A percentile compares a stretch with the other conserved stretches of the same genome.
phyloP scores from a whole-genome alignment of 2,113 vertebrate genomes.

The Mormyrus iriodes region DNA sequence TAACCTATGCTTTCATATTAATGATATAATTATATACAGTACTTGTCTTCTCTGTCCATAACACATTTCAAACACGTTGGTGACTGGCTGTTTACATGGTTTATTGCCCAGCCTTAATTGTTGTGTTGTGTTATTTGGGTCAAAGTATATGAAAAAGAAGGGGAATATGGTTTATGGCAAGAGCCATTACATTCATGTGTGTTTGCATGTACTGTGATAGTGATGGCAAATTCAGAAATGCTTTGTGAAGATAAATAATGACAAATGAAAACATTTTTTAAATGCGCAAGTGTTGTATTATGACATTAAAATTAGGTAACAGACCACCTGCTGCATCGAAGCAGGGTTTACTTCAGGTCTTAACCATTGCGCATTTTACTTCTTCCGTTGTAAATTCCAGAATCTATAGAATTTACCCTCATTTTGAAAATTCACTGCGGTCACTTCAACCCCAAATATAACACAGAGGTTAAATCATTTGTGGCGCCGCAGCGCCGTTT shows the following conservation, averaged over 20 bases:
- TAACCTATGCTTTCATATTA: not conserved
- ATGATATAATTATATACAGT: not conserved
- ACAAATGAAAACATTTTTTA: not conserved
- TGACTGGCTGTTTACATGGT: not conserved
- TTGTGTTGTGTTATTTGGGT: not conserved
- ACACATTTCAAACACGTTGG: not conserved
- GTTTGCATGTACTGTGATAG: not conserved
- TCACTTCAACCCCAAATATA: no score
- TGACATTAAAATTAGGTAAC: not conserved
- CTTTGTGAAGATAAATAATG: not conserved
- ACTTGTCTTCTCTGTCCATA: not conserved
- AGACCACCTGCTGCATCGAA: not conserved
- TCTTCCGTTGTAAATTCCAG: no score
- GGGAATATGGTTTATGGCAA: not conserved
- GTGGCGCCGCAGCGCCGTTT: not conserved
- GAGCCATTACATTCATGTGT: not conserved
- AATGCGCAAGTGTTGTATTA: not conserved
- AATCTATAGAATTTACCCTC: no score
- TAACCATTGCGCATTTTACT: no score
- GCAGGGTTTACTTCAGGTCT: no score
- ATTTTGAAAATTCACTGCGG: no score
- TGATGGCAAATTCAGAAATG: not conserved
- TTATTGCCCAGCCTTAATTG: not conserved
- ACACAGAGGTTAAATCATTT: no score
- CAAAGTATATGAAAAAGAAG: not conserved